Evolutionary conservation across 2,797 vertebrate species (phyloP), one percentile per base, ranked within the genome.

Genomic region (Semotilus atromaculatus): DNA sequence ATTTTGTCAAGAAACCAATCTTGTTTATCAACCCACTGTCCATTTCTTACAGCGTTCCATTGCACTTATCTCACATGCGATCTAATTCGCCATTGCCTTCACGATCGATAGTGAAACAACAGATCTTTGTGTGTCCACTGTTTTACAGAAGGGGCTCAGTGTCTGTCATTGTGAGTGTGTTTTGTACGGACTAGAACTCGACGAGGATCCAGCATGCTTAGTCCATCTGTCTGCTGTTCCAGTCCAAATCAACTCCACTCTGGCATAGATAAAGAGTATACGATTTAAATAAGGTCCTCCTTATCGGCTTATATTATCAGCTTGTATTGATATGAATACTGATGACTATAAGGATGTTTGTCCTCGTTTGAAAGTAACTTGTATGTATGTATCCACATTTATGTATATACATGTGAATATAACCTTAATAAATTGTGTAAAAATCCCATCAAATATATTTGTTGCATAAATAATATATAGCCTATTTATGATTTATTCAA

Each of bases 201-300:
- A 90, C 91, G 92, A 90, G 93, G 91, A 88, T 87, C 93, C 94
- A 93, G 90, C 86, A 91, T 92, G 92, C 91, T 93, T 93, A 51
- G 92, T 94, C 94, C 94, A 95, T 95, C 94, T 95, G 94, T 91
- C 91, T 84, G 71, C 23, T 19, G 23, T 48, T 81, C 36, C 77
- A 80, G 81, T 88, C 81, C 86, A 85, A 86, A 58, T 80, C 68
- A 80, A 82, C 29, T 85, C 51, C 60, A 76, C 48, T 51, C 43
- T 36, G 78, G 43, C 62, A 70, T 26, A 19, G 64, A 81, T 55
- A 55, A 34, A 70, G n/a, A 31, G 48, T 70, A 34, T 36, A 62
- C 5, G 5, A 76, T 64, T 64, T 45, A 43, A 64, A 79, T 31
- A 1, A 79, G 38, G 5, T 14, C 43, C 60, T 55, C 40, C 53